A percentile compares a stretch with the other conserved stretches of the same genome.
Conservation (phyloP, 2,113 vertebrate genomes). For the Rutilus rutilus region DNA sequence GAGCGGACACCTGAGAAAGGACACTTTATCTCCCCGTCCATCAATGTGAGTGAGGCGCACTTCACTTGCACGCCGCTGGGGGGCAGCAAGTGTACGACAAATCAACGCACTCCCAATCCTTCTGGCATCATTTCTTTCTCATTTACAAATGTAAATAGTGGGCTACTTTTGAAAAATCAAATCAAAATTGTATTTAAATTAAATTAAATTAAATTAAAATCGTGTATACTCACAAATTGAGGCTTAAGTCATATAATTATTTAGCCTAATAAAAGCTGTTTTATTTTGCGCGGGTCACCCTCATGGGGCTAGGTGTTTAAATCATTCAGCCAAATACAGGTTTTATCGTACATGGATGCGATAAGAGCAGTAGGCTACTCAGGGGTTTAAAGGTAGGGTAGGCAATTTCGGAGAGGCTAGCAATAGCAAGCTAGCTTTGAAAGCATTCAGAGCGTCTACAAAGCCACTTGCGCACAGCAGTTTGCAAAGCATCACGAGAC, state of each 20-base stretch:
- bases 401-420: too few relatives aligned
- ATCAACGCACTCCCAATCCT: not conserved
- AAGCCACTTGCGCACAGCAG: too few relatives aligned
- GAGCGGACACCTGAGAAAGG: constrained; percentile 37
- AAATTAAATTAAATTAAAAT: not conserved
- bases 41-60: constrained; percentile 4
- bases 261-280: not conserved
- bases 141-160: not conserved
- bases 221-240: not conserved
- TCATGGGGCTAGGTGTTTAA: not conserved
- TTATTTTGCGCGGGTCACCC: not conserved
- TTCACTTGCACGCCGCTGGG: constrained; percentile 14
- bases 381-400: too few relatives aligned
- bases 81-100: constrained; percentile 5
- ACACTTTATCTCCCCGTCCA: not conserved
- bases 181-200: not conserved
- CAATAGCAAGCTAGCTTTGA: too few relatives aligned
- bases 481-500: too few relatives aligned
- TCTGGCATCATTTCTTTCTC: not conserved
- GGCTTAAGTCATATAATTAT: not conserved
- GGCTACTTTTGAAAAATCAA: not conserved
- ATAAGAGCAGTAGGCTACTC: too few relatives aligned
- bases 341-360: too few relatives aligned
- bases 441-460: too few relatives aligned
- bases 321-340: not conserved